A percentile compares a stretch with the other conserved stretches of the same genome.
Conservation (phyloP, 1,140 invertebrate species). For the Heliconius hermathena region DNA sequence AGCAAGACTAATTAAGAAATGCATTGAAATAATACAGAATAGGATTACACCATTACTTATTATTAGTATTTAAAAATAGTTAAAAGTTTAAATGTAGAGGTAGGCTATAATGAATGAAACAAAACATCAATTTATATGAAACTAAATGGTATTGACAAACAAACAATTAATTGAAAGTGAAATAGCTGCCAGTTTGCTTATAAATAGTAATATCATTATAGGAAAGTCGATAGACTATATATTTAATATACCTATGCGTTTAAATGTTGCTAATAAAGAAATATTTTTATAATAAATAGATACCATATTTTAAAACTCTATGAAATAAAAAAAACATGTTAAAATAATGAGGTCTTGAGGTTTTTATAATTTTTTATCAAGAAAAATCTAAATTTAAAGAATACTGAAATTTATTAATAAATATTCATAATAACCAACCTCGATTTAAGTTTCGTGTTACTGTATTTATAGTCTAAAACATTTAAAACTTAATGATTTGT, state of each 20-base stretch:
- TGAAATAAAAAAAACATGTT: no score
- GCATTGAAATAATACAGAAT: neutral
- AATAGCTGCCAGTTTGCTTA: constrained; percentile 1
- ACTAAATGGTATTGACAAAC: neutral
- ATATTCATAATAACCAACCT: constrained; percentile 9
- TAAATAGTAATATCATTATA: neutral
- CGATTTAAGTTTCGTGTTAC: neutral
- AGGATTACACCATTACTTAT: constrained; percentile 8
- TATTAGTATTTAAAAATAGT: constrained; percentile 9
- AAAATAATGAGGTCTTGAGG: no score
- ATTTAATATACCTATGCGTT: no score
- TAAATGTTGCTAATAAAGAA: no score
- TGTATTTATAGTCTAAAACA: neutral
- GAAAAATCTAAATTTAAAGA: neutral
- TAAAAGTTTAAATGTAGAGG: constrained; percentile 10
- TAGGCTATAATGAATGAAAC: neutral
- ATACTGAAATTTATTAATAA: neutral
- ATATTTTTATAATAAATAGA: no score
- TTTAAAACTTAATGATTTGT: constrained; percentile 12
- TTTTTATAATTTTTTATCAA: neutral
- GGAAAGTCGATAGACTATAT: no score
- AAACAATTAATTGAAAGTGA: neutral
- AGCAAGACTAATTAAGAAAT: neutral
- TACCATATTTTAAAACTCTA: no score
- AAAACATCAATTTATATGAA: neutral